phyloP scores from a whole-genome alignment of 2,113 vertebrate genomes.

The Dolichotis patagonum region DNA sequence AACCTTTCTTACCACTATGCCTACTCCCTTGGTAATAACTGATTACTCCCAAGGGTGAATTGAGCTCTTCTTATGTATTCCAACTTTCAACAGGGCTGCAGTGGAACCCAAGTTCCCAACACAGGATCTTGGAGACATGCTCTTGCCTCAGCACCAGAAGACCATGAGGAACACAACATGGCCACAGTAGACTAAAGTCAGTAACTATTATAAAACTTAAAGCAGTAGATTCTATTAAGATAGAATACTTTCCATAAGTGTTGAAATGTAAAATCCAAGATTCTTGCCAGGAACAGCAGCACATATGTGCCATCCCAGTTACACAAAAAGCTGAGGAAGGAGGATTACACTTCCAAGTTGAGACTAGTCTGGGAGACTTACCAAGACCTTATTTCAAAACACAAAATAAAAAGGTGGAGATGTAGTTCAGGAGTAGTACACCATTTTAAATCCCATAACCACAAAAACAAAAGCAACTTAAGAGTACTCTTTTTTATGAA shows the following conservation, averaged over 20 bases:
- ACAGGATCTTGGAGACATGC: neutral
- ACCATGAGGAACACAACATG: neutral
- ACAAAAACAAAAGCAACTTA: slow-evolving; percentile 2
- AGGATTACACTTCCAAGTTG: neutral
- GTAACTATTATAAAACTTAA: slow-evolving; percentile 59
- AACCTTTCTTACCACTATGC: too few species aligned
- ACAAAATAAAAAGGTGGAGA: neutral
- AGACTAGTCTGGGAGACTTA: neutral
- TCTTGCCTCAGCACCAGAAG: neutral
- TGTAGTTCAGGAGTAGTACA: neutral
- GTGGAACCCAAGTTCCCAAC: neutral
- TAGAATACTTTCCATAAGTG: neutral
- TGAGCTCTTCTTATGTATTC: neutral
- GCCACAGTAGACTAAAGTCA: neutral
- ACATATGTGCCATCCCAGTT: neutral
- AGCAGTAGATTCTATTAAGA: slow-evolving; percentile 5
- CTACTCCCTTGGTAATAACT: neutral
- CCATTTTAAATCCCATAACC: neutral
- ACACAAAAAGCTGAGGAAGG: neutral
- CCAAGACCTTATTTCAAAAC: neutral
- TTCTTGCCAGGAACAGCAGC: neutral
- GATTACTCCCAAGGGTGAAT: neutral
- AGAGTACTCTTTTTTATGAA: neutral
- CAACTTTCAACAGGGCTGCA: neutral
- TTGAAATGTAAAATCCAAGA: slow-evolving; percentile 32